Percentiles rank a stretch among this genome's conserved stretches.
phyloP scores from a whole-genome alignment of 1,140 invertebrate species.

The Maconellicoccus hirsutus region DNA sequence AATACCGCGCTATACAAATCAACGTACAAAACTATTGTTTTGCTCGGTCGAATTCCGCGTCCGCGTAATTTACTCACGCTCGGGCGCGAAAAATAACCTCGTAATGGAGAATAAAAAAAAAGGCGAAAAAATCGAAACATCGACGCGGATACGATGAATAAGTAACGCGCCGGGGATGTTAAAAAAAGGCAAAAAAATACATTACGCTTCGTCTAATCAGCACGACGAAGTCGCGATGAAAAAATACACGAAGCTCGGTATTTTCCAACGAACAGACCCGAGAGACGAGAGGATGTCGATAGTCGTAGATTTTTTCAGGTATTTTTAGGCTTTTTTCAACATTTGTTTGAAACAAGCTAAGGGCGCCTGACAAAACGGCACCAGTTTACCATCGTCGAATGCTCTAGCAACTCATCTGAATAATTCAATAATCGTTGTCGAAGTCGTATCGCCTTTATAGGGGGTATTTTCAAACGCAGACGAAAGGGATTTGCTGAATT shows the following conservation, averaged over 20 bases:
- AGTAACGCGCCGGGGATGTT: too few species aligned
- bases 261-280: neutral
- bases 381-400: neutral
- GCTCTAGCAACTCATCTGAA: neutral
- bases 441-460: conserved; percentile 3
- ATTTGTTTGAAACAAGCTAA: conserved; percentile 4
- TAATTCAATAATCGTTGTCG: conserved; percentile 5
- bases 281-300: neutral
- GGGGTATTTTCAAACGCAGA: neutral
- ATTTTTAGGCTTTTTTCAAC: neutral
- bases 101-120: too few species aligned
- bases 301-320: neutral
- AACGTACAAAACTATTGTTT: too few species aligned
- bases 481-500: neutral
- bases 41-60: too few species aligned
- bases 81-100: too few species aligned
- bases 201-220: neutral
- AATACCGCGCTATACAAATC: too few species aligned
- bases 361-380: neutral
- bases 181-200: neutral
- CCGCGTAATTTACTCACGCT: too few species aligned
- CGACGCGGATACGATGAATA: too few species aligned
- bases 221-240: too few species aligned
- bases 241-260: neutral
- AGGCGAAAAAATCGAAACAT: too few species aligned